Conservation (phyloP, 2,888 invertebrate genomes). For the Eupithecia pulchellata region DNA sequence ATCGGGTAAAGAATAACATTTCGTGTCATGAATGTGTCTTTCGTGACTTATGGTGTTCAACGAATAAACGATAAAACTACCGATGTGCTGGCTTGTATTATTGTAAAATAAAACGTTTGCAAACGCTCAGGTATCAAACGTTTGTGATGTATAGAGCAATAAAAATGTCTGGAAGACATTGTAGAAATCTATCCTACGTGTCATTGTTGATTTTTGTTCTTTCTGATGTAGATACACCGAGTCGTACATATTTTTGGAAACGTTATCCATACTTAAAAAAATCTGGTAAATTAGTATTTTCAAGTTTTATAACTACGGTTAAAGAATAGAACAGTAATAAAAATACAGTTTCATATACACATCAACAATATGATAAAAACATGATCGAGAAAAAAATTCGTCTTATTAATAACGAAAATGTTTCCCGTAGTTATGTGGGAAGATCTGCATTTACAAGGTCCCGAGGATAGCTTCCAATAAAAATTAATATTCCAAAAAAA, state of each 20-base stretch:
- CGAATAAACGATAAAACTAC: slow-evolving; percentile 19
- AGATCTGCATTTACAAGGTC: background rate
- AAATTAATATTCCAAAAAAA: slow-evolving; percentile 18
- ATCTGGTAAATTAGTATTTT: background rate
- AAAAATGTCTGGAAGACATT: background rate
- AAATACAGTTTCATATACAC: background rate
- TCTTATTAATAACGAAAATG: background rate
- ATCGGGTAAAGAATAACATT: slow-evolving; percentile 39
- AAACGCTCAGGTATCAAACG: background rate
- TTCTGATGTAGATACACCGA: background rate
- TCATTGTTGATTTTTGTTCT: background rate
- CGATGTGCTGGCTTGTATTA: slow-evolving; percentile 6
- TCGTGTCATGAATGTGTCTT: slow-evolving; percentile 39
- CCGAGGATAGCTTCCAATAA: slow-evolving; percentile 12
- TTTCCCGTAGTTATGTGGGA: background rate
- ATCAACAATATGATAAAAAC: background rate
- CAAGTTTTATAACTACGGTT: background rate
- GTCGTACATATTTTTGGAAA: background rate
- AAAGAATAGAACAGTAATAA: background rate
- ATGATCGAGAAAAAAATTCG: background rate
- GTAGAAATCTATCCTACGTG: background rate
- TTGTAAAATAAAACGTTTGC: slow-evolving; percentile 19
- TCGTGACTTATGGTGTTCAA: slow-evolving; percentile 38
- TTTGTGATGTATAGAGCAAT: background rate
- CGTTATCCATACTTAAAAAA: background rate